Conservation (phyloP, 30 jellyfish, hydroid and myxozoan genomes). For the Aurelia sp. region DNA sequence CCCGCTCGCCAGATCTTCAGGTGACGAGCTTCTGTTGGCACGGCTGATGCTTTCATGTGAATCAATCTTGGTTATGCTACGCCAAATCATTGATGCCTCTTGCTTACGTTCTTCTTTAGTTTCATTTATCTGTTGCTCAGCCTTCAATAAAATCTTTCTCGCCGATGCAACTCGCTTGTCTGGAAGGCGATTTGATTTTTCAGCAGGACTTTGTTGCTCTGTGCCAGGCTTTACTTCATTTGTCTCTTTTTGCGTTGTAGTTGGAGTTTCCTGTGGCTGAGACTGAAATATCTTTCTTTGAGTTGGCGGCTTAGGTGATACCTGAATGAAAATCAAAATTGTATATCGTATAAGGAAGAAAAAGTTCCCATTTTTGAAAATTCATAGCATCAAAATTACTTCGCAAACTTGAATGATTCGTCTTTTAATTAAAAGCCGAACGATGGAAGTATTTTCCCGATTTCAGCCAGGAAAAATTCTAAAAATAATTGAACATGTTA, state of each 20-base stretch:
- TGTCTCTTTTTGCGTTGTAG: too few species aligned
- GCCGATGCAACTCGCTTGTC: constrained; percentile 8
- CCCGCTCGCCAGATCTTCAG: neutral
- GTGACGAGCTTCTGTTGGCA: neutral
- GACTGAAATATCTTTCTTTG: constrained; percentile 1
- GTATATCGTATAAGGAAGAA: neutral
- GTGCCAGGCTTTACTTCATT: too few species aligned
- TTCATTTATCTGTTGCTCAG: neutral
- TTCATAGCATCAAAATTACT: too few species aligned
- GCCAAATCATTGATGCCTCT: constrained; percentile 25
- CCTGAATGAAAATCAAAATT: constrained; percentile 1
- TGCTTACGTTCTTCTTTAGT: neutral
- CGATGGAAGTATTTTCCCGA: too few species aligned
- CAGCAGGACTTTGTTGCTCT: neutral
- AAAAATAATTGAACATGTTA: too few species aligned
- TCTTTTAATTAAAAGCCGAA: too few species aligned
- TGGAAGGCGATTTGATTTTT: neutral
- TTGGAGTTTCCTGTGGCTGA: too few species aligned
- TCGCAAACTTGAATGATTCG: too few species aligned
- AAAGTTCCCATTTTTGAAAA: too few species aligned
- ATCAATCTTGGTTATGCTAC: constrained; percentile 26
- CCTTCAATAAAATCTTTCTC: constrained; percentile 18
- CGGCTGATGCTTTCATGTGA: too few species aligned
- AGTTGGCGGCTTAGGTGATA: constrained; percentile 28
- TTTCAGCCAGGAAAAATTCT: too few species aligned